These are phyloP conservation scores for Archivesica marissinica DNA, from an alignment of 1,140 invertebrate species.

Conservation along the genomic window DNA sequence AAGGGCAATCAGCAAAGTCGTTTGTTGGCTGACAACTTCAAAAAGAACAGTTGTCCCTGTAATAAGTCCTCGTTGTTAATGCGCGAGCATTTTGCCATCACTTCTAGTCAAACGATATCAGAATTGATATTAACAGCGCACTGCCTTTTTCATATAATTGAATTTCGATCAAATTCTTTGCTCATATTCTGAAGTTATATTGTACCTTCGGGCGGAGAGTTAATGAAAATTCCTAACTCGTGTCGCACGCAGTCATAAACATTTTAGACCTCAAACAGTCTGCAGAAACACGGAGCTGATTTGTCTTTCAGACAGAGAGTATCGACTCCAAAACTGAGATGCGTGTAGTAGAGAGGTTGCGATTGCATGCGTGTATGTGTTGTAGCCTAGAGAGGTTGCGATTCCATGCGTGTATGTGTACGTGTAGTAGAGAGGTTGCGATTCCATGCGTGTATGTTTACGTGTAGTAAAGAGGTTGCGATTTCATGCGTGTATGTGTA, in stretches of 20 bases:
- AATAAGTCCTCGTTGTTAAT: conserved; percentile 4
- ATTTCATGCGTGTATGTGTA: no score
- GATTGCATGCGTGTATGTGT: no score
- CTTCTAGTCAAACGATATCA: conserved; percentile 36
- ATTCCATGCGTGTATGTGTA: no score
- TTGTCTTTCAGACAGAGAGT: no score
- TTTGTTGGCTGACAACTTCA: conserved; percentile 24
- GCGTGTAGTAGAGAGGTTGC: no score
- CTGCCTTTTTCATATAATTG: conserved; percentile 56
- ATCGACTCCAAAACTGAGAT: no score
- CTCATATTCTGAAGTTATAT: conserved; percentile 52
- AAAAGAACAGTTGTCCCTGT: conserved; percentile 8
- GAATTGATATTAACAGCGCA: conserved; percentile 36
- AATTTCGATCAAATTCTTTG: conserved; percentile 59
- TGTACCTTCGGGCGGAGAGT: conserved; percentile 44
- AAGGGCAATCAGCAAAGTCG: conserved; percentile 18
- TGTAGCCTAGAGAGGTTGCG: no score
- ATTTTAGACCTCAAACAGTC: conserved; percentile 20
- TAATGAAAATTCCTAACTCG: conserved; percentile 51
- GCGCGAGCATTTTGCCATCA: conserved; percentile 12
- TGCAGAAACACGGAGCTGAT: background rate
- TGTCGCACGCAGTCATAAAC: conserved; percentile 48
- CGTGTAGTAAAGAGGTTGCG: no score
- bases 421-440: no score
- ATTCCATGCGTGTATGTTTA: no score